Percentiles rank a stretch among this genome's conserved stretches.
Evolutionary conservation across 35 echinoderm and acorn worm genomes (phyloP).

Genomic region (Hemicentrotus pulcherrimus): DNA sequence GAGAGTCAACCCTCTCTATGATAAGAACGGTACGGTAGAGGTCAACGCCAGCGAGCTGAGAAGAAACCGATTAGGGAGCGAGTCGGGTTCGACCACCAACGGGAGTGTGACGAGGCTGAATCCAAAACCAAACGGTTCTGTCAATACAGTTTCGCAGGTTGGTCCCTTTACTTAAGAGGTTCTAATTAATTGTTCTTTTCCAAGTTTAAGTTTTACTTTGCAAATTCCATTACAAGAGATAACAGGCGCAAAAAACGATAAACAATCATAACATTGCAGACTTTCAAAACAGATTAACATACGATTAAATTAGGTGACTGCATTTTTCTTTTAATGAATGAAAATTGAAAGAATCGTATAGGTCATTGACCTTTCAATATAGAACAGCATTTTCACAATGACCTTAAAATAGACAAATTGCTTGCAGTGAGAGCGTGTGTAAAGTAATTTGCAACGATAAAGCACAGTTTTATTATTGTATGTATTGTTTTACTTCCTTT

Average conservation of each 20-base stretch:
- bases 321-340: no score
- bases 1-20: conserved; percentile 83
- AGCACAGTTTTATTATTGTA: neutral
- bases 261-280: conserved; percentile 35
- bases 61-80: neutral
- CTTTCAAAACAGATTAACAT: neutral
- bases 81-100: neutral
- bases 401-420: no score
- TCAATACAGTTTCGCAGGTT: conserved; percentile 38
- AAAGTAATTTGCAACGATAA: no score
- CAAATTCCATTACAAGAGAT: neutral
- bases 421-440: no score
- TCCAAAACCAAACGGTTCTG: conserved; percentile 4
- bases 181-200: conserved; percentile 13
- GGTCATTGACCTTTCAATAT: no score
- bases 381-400: no score
- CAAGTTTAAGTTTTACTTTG: no score
- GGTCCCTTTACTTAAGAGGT: neutral
- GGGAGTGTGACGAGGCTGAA: neutral
- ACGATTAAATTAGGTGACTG: no score
- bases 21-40: conserved; percentile 62
- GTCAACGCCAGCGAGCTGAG: conserved; percentile 50
- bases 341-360: no score
- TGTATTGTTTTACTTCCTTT: neutral
- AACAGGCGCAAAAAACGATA: neutral